Evolutionary conservation across 2,113 vertebrate genomes (phyloP), one percentile per base, ranked within the genome.

Genomic region (Tautogolabrus adspersus): DNA sequence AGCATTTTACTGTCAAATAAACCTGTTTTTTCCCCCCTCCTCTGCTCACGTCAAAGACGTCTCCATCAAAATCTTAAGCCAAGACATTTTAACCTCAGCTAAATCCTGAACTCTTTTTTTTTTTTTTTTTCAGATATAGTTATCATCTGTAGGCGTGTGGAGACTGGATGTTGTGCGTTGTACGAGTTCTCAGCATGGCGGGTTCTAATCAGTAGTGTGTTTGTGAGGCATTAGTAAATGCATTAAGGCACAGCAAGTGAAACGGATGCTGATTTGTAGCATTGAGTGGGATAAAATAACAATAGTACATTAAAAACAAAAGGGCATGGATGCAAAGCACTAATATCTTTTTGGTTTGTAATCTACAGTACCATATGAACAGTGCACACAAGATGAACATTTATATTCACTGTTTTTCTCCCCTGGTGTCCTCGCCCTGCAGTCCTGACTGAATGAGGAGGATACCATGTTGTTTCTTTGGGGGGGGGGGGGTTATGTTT

Each of bases 241-340:
- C 85, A 16, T 90, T 95, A 95, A 95, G 94, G 94, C 94, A 95
- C 94, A 93, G 94, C 91, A 89, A 94, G 92, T 93, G 88, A 90
- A 92, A 91, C 79, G 23, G 83, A 85, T 34, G 30, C 40, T 52
- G 87, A 52, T 85, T 34, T 60, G 60, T 75, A 90, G 82, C 80
- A 58, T 66, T 82, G 40, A 81, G 42, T 54, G 75, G 85, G 34
- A 64, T 26, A 63, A 86, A 81, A 79, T 40, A 68, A 73, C 75
- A 34, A 42, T 2, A 42, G 40, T 42, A 42, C 40, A 49, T 49
- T 47, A 8, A 16, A 23, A 59, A 34, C 54, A 65, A 44, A 52
- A 42, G 1, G 30, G 51, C 30, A 62, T 55, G 55, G n/a, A 64
- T 81, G 84, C 80, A 68, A 87, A 91, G 85, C 86, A 66, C 77